These are phyloP conservation scores for Chionis minor DNA, from an alignment of 2,113 vertebrate genomes.

Conservation along the genomic window DNA sequence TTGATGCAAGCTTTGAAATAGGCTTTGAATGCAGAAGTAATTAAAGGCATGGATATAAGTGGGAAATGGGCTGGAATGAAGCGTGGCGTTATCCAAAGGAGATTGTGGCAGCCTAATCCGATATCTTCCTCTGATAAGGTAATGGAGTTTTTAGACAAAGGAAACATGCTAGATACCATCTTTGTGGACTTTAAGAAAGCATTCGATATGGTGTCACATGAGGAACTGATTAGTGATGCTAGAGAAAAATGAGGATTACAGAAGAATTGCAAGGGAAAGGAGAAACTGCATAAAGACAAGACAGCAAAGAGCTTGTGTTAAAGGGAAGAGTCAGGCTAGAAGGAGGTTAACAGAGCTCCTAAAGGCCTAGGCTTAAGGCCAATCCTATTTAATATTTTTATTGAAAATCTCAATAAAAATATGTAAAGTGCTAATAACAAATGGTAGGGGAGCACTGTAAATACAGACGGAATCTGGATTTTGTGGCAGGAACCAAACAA, in stretches of 20 bases:
- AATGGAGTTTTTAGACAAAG: slow-evolving; percentile 50
- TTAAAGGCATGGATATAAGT: not conserved
- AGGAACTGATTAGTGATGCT: not conserved
- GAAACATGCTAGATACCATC: not conserved
- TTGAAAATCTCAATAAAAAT: not conserved
- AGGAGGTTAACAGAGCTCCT: not conserved
- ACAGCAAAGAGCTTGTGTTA: not conserved
- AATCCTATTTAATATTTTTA: not conserved
- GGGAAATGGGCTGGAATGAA: not conserved
- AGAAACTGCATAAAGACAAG: not conserved
- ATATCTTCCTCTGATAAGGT: slow-evolving; percentile 44
- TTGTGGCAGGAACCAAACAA: not conserved
- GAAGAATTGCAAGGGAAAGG: not conserved
- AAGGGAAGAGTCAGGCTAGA: not conserved
- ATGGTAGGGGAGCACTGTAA: not conserved
- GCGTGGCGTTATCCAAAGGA: not conserved
- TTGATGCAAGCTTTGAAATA: not conserved
- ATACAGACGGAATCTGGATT: not conserved
- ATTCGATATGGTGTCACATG: not conserved
- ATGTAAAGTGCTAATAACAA: not conserved
- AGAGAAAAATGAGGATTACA: not conserved
- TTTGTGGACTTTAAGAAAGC: not conserved
- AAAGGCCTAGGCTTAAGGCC: not conserved
- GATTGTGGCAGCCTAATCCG: not conserved
- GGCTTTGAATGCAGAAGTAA: not conserved